These are phyloP conservation scores for Ypsolopha sequella DNA, from an alignment of 2,888 invertebrate genomes.

Conservation along the genomic window DNA sequence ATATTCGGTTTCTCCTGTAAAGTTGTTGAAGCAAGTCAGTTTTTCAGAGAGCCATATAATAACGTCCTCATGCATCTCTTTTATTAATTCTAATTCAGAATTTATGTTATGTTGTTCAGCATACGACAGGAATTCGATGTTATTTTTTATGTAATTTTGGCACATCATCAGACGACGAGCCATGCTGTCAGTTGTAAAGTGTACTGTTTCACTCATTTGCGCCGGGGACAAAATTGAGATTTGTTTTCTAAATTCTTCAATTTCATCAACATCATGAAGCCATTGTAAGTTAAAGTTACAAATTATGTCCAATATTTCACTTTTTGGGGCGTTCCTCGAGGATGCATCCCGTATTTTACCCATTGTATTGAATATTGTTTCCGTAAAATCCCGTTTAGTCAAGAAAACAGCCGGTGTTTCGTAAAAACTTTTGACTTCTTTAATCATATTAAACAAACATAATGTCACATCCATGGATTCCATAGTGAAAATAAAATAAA, in stretches of 20 bases:
- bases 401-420: slow-evolving; percentile 48
- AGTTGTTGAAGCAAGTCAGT: slow-evolving; percentile 35
- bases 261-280: slow-evolving; percentile 42
- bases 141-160: slow-evolving; percentile 37
- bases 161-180: slow-evolving; percentile 39
- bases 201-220: slow-evolving; percentile 36
- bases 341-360: slow-evolving; percentile 35
- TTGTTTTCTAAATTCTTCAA: slow-evolving; percentile 34
- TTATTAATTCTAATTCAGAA: slow-evolving; percentile 50
- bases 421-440: slow-evolving; percentile 49
- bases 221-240: slow-evolving; percentile 27
- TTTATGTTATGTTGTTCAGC: slow-evolving; percentile 27
- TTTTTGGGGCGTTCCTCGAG: slow-evolving; percentile 14
- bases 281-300: slow-evolving; percentile 53
- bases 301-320: slow-evolving; percentile 30
- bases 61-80: slow-evolving; percentile 52
- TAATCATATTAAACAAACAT: slow-evolving; percentile 46
- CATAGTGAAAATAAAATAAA: no score
- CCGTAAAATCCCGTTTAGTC: slow-evolving; percentile 45
- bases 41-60: slow-evolving; percentile 26
- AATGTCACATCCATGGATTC: no score
- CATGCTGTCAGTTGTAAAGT: slow-evolving; percentile 45
- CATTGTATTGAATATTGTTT: slow-evolving; percentile 38
- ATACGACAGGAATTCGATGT: slow-evolving; percentile 25
- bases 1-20: slow-evolving; percentile 29